These are phyloP conservation scores for Cheilosia scutellata DNA, from an alignment of 2,888 invertebrate species.

Conservation along the genomic window DNA sequence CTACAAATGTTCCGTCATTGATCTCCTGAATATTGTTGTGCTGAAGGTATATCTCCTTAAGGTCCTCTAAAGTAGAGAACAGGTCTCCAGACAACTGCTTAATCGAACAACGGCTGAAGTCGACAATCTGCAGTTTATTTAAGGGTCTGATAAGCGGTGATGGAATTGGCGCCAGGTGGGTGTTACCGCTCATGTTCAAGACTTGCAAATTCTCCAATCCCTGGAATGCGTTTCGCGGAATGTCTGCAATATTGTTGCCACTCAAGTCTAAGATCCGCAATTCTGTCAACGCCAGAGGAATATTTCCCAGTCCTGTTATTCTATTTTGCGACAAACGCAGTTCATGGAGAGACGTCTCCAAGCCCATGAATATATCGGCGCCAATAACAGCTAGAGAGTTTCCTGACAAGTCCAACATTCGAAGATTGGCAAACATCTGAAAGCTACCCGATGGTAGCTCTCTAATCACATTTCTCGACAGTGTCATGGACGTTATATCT, in stretches of 20 bases:
- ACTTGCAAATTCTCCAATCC: constrained; percentile 88
- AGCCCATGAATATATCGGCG: constrained; percentile 90
- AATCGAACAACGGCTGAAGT: constrained; percentile 90
- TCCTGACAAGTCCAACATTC: constrained; percentile 90
- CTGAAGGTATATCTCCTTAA: constrained; percentile 89
- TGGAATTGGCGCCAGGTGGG: constrained; percentile 87
- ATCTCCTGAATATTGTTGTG: constrained; percentile 91
- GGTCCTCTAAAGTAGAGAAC: constrained; percentile 87
- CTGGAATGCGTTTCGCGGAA: constrained; percentile 88
- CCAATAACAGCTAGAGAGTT: constrained; percentile 90
- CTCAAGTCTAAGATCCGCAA: constrained; percentile 91
- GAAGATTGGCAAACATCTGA: constrained; percentile 89
- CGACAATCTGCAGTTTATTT: constrained; percentile 88
- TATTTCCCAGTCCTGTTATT: constrained; percentile 88
- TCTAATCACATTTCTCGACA: constrained; percentile 93
- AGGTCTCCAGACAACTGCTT: constrained; percentile 90
- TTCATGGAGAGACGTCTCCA: constrained; percentile 89
- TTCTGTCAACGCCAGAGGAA: constrained; percentile 87
- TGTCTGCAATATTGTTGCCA: constrained; percentile 90
- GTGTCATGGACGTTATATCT: constrained; percentile 88
- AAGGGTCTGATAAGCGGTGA: constrained; percentile 89
- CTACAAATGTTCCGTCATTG: constrained; percentile 90
- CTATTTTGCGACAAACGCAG: constrained; percentile 91
- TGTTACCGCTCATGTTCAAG: constrained; percentile 91
- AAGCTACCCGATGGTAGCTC: constrained; percentile 93